Evolutionary conservation across 53 echinoderm and acorn worm species (phyloP).

Genomic region (Temnopleurus reevesii): DNA sequence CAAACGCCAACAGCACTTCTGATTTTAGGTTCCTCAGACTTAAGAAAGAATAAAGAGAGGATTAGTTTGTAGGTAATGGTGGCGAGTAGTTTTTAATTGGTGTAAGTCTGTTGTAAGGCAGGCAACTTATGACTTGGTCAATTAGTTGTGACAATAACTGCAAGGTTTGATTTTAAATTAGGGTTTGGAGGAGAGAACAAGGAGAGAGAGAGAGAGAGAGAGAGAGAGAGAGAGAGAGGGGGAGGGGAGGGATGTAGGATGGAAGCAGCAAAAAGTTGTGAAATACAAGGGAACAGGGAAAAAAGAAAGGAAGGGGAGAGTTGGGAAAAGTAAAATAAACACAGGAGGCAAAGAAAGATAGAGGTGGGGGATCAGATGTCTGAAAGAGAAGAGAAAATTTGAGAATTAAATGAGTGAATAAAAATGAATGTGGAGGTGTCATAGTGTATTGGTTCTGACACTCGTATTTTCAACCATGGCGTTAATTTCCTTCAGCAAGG

Average conservation of each 20-base stretch:
- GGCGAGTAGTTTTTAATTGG: background rate
- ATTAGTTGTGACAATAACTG: background rate
- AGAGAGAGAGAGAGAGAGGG: background rate
- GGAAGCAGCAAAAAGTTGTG: background rate
- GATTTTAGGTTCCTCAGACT: background rate
- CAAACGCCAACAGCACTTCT: background rate
- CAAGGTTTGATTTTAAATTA: background rate
- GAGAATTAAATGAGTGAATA: no score
- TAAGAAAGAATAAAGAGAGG: background rate
- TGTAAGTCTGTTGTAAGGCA: background rate
- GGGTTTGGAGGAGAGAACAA: background rate
- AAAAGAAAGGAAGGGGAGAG: background rate
- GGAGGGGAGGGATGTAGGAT: no score
- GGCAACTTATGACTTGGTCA: background rate
- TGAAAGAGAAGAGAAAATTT: background rate
- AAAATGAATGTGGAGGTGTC: no score
- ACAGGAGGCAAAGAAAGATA: background rate
- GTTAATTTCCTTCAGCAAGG: no score
- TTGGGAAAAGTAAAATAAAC: no score
- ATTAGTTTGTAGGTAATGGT: background rate
- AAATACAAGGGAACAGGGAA: background rate
- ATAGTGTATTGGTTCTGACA: no score
- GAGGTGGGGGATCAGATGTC: background rate
- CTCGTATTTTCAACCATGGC: no score
- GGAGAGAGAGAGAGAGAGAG: background rate